phyloP scores from a whole-genome alignment of 2,888 invertebrate species.

The Frankliniella fusca region DNA sequence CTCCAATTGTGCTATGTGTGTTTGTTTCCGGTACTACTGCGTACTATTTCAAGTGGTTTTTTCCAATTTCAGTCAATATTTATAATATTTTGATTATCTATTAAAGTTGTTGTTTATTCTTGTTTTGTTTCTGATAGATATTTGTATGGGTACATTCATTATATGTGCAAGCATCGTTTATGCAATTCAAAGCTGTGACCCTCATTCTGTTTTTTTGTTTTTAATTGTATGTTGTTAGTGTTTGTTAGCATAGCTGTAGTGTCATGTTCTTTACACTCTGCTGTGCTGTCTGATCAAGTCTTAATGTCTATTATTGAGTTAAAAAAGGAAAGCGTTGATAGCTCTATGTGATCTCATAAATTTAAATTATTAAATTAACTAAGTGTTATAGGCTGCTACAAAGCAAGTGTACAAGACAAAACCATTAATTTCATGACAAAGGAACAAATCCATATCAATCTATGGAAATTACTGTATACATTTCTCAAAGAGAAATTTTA shows the following conservation, averaged over 20 bases:
- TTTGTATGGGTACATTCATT: slow-evolving; percentile 16
- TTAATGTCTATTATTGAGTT: slow-evolving; percentile 13
- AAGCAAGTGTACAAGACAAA: slow-evolving; percentile 13
- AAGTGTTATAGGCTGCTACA: background rate
- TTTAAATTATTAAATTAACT: slow-evolving; percentile 9
- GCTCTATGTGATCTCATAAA: slow-evolving; percentile 25
- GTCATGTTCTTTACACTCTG: background rate
- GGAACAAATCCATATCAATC: background rate
- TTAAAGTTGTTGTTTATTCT: slow-evolving; percentile 21
- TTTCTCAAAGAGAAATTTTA: background rate
- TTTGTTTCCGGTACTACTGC: background rate
- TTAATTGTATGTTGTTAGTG: slow-evolving; percentile 14
- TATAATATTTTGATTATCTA: slow-evolving; percentile 24
- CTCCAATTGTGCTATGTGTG: background rate
- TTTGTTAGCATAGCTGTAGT: background rate
- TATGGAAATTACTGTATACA: background rate
- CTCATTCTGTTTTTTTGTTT: slow-evolving; percentile 20
- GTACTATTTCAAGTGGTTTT: background rate
- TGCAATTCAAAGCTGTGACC: slow-evolving; percentile 16
- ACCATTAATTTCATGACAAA: background rate
- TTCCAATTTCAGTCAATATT: slow-evolving; percentile 18
- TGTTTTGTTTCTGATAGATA: slow-evolving; percentile 23
- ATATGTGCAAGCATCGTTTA: background rate
- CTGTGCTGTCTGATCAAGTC: background rate
- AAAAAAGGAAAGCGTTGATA: background rate